Conservation (phyloP, 2,797 vertebrate genomes). For the Tapera naevia region DNA sequence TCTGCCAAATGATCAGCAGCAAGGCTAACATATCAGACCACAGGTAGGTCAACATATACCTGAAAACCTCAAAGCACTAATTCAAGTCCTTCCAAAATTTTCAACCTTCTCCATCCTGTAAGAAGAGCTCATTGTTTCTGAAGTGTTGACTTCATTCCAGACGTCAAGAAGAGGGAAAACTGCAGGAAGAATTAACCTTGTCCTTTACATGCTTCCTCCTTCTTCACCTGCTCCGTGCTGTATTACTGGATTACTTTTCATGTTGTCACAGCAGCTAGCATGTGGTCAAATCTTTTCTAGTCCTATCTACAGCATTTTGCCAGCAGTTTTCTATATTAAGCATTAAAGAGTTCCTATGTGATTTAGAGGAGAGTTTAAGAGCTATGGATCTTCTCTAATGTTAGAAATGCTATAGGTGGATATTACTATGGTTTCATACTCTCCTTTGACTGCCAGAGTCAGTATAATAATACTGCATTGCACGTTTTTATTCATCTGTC, state of each 20-base stretch:
- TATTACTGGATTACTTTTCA: not conserved
- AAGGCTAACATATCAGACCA: not conserved
- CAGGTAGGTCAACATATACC: not conserved
- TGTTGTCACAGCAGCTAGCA: not conserved
- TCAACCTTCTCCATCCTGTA: not conserved
- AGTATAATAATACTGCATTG: not conserved
- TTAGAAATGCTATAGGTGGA: not conserved
- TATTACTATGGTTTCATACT: constrained; percentile 2
- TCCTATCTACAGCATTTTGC: not conserved
- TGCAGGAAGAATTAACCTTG: not conserved
- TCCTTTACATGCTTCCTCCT: not conserved
- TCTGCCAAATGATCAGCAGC: not conserved
- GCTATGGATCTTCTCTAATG: not conserved
- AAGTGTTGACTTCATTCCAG: not conserved
- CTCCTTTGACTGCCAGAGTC: not conserved
- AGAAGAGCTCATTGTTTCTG: not conserved
- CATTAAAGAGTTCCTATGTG: not conserved
- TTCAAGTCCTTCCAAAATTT: not conserved
- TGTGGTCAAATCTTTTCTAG: not conserved
- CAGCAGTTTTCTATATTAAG: not conserved
- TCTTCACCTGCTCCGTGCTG: not conserved
- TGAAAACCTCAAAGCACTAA: not conserved
- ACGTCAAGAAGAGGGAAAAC: not conserved
- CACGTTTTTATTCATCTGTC: not conserved
- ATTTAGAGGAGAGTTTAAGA: not conserved